A percentile compares a stretch with the other conserved stretches of the same genome.
These are phyloP conservation scores for Drosophila multiciliata DNA, from an alignment of 2,888 invertebrate genomes.

Conservation along the genomic window DNA sequence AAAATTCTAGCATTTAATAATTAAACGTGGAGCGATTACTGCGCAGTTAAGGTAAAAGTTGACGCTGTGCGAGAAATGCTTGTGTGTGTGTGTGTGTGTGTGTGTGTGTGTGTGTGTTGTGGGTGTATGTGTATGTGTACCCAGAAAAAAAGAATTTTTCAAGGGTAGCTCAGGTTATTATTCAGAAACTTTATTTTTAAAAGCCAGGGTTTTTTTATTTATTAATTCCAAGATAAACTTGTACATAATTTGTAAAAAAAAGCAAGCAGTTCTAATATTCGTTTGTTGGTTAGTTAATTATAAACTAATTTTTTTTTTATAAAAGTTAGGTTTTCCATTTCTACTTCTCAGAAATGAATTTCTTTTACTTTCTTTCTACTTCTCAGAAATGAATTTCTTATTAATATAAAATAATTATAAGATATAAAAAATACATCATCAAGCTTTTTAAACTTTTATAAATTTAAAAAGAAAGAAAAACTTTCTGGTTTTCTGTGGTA, in stretches of 20 bases:
- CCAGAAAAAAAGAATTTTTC: neutral
- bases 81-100: neutral
- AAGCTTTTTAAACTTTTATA: too few species aligned
- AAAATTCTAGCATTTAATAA: constrained; percentile 18
- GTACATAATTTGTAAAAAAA: neutral
- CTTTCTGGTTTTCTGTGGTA: neutral
- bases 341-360: neutral
- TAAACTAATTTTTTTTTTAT: neutral
- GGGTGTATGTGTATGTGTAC: neutral
- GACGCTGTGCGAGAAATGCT: too few species aligned
- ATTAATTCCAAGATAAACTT: neutral
- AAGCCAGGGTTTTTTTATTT: neutral
- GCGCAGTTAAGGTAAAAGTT: constrained; percentile 14
- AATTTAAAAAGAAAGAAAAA: neutral
- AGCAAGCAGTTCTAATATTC: neutral
- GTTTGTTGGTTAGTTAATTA: neutral
- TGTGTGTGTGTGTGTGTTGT: too few species aligned
- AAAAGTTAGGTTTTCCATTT: neutral
- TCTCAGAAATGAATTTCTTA: neutral
- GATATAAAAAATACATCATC: neutral
- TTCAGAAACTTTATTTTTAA: neutral
- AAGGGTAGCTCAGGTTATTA: neutral
- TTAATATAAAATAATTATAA: neutral
- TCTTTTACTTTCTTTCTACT: too few species aligned
- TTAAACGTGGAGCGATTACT: constrained; percentile 34